These are phyloP conservation scores for Physella acuta DNA, from an alignment of 1,140 invertebrate genomes.

Conservation along the genomic window DNA sequence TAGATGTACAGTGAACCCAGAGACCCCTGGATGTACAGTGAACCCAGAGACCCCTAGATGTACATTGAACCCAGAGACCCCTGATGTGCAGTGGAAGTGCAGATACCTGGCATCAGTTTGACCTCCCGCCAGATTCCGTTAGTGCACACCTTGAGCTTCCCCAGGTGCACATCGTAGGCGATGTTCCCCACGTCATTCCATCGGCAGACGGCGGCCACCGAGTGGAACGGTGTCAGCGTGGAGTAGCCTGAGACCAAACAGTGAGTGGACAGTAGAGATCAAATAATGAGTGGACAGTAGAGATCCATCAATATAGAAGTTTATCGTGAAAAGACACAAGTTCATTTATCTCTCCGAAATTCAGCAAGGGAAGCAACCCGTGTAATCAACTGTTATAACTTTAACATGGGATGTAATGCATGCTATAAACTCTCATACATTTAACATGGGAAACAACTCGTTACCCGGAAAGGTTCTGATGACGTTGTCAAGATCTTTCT, in stretches of 20 bases:
- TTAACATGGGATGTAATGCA: neutral
- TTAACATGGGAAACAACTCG: neutral
- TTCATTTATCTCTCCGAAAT: neutral
- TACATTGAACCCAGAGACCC: too few relatives aligned
- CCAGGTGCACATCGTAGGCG: slow-evolving; percentile 45
- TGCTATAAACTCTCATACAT: neutral
- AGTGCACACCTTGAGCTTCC: slow-evolving; percentile 50
- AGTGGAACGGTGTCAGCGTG: slow-evolving; percentile 30
- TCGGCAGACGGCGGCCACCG: slow-evolving; percentile 35
- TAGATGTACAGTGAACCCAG: too few relatives aligned
- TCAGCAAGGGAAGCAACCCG: neutral
- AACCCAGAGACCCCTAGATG: too few relatives aligned
- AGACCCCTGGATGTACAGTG: too few relatives aligned
- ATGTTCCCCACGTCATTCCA: slow-evolving; percentile 53
- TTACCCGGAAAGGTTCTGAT: slow-evolving; percentile 43
- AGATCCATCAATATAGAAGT: neutral
- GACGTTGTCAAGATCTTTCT: slow-evolving; percentile 37
- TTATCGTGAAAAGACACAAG: neutral
- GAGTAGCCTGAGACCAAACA: slow-evolving; percentile 14
- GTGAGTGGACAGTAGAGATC: neutral
- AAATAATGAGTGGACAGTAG: neutral
- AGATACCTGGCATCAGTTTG: slow-evolving; percentile 33
- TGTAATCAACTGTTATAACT: neutral
- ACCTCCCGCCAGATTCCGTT: slow-evolving; percentile 52
- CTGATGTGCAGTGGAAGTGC: too few relatives aligned